Evolutionary conservation across 2,113 vertebrate genomes (phyloP), one percentile per base, ranked within the genome.

Genomic region (Murina feae): DNA sequence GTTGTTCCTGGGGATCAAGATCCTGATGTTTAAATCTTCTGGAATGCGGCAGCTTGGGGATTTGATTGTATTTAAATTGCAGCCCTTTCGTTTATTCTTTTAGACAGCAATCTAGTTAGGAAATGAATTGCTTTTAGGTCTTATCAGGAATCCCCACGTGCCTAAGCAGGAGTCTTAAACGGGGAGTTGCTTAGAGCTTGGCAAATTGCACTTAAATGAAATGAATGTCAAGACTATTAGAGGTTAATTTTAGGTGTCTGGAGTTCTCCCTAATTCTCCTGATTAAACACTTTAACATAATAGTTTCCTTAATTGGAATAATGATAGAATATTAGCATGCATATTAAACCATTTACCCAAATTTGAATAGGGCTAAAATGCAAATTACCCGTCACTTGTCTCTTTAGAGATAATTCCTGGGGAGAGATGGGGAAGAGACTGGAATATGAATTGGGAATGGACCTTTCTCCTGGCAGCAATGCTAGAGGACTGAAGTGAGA

Each of bases 51-150:
- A 93, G 95, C 92, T 92, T 88, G 58, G 90, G 76, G 88, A 85
- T 91, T 94, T 93, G 92, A 97, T 96, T 97, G 97, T 97, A 94
- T 97, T 96, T 97, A 97, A 96, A 97, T 96, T 81, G 79, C 6
- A 55, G 74, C 51, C 88, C 95, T 96, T 97, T 95, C 93, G 97
- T 97, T 97, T 97, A 97, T 96, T 94, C 97, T 97, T 93, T 89
- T 68, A 83, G 97, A 97, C 95, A 91, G 93, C 97, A 96, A 91
- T 97, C 97, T 96, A 84, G 90, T 91, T 96, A 97, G 97, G 97
- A 97, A 97, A 96, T 97, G 95, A 97, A 97, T 97, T 96, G 97
- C 97, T 96, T 90, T 97, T 94, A 84, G 96, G 92, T 95, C 97
- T 97, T 97, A 97, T 97, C 97, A 96, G 96, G 79, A 95, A 95